Evolutionary conservation across 2,888 invertebrate species (phyloP).

Genomic region (Theretra japonica): DNA sequence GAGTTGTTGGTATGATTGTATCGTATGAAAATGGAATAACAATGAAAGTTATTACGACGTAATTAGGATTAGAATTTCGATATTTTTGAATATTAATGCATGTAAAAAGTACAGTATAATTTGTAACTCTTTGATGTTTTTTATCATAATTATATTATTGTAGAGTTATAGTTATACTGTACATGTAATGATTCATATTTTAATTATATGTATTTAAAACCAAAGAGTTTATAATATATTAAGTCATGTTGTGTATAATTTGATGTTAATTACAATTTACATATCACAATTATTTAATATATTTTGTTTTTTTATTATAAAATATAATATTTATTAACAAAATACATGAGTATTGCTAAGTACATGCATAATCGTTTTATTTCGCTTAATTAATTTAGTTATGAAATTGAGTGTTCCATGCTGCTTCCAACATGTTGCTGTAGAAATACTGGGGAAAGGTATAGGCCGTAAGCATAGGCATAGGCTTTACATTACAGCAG

Average conservation of each 20-base stretch:
- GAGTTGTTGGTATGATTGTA: background rate
- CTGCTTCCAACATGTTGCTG: too few relatives aligned
- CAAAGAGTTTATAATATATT: slow-evolving; percentile 6
- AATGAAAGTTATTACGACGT: background rate
- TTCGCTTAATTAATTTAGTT: too few relatives aligned
- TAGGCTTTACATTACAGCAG: too few relatives aligned
- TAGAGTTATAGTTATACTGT: background rate
- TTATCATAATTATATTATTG: background rate
- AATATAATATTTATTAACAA: too few relatives aligned
- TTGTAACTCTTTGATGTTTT: background rate
- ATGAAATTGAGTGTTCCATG: too few relatives aligned
- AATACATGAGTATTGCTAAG: too few relatives aligned
- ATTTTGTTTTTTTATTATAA: background rate
- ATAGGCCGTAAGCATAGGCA: too few relatives aligned
- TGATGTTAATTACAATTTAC: slow-evolving; percentile 2
- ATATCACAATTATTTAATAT: slow-evolving; percentile 2
- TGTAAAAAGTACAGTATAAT: background rate
- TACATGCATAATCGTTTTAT: too few relatives aligned
- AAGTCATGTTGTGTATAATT: background rate
- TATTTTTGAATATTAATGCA: too few relatives aligned
- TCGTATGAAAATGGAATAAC: background rate
- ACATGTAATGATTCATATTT: background rate
- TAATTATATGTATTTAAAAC: background rate
- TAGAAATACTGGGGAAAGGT: too few relatives aligned
- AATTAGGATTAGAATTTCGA: too few relatives aligned